A percentile compares a stretch with the other conserved stretches of the same genome.
Conservation (phyloP, 2,113 vertebrate genomes). For the Dermatemys mawii region DNA sequence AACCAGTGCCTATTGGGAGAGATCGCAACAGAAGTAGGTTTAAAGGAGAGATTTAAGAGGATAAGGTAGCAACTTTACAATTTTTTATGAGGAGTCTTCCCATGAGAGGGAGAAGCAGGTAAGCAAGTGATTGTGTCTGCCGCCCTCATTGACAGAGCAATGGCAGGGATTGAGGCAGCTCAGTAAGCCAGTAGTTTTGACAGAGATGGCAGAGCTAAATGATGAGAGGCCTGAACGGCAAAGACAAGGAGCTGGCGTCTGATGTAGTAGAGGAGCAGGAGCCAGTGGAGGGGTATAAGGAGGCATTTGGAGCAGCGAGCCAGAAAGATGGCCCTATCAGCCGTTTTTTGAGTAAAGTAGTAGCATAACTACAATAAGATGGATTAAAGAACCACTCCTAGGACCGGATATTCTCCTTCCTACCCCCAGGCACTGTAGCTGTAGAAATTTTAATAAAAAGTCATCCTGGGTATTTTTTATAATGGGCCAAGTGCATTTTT, state of each 20-base stretch:
- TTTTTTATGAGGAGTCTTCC: no score
- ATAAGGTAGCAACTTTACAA: no score
- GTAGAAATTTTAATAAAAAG: not conserved
- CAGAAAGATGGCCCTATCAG: not conserved
- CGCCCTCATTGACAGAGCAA: no score
- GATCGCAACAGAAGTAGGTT: no score
- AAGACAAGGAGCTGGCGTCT: not conserved
- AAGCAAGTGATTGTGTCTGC: no score
- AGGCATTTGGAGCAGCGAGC: not conserved
- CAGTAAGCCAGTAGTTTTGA: not conserved
- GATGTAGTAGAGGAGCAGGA: not conserved
- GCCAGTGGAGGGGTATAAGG: not conserved
- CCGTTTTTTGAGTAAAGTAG: not conserved
- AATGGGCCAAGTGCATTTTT: not conserved
- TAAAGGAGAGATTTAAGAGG: no score
- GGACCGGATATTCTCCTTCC: not conserved
- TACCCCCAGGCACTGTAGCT: not conserved
- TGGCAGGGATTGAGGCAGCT: no score
- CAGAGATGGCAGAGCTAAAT: not conserved
- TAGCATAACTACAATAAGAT: not conserved
- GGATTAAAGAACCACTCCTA: not conserved
- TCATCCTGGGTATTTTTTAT: not conserved
- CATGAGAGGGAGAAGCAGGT: no score
- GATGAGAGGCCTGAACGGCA: accelerated
- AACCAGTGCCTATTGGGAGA: no score